Conservation (phyloP, 2,113 vertebrate species). For the Odobenus rosmarus region DNA sequence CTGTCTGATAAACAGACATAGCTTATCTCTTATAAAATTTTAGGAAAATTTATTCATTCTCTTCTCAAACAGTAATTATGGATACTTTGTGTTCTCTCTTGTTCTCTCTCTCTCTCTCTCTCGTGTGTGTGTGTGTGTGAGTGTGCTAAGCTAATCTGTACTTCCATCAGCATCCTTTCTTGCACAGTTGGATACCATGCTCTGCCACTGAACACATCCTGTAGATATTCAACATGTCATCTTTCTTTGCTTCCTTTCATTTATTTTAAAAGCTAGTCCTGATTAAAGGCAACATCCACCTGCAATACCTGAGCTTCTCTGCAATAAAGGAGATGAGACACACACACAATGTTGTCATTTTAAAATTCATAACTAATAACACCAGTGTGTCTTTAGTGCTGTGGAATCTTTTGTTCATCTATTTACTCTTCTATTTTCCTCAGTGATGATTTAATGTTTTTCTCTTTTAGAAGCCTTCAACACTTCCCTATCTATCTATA, state of each 20-base stretch:
- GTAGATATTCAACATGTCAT: neutral
- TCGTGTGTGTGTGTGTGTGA: neutral
- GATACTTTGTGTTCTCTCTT: neutral
- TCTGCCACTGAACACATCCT: neutral
- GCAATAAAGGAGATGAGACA: neutral
- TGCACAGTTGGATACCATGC: neutral
- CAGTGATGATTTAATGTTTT: neutral
- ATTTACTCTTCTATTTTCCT: too few species aligned
- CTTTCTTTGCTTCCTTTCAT: neutral
- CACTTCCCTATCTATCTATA: neutral
- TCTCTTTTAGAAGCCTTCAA: neutral
- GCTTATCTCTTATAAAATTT: neutral
- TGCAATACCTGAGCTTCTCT: neutral
- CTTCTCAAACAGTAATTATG: neutral
- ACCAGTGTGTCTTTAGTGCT: neutral
- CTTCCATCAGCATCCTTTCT: neutral
- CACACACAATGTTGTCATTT: neutral
- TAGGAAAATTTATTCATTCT: neutral
- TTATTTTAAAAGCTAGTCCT: neutral
- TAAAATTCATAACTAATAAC: neutral
- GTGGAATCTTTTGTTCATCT: neutral
- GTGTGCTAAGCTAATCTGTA: neutral
- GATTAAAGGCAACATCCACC: neutral
- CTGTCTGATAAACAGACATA: neutral
- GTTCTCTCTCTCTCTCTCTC: neutral